A percentile compares a stretch with the other conserved stretches of the same genome.
phyloP scores from a whole-genome alignment of 2,113 vertebrate genomes.

The Holacanthus passer region DNA sequence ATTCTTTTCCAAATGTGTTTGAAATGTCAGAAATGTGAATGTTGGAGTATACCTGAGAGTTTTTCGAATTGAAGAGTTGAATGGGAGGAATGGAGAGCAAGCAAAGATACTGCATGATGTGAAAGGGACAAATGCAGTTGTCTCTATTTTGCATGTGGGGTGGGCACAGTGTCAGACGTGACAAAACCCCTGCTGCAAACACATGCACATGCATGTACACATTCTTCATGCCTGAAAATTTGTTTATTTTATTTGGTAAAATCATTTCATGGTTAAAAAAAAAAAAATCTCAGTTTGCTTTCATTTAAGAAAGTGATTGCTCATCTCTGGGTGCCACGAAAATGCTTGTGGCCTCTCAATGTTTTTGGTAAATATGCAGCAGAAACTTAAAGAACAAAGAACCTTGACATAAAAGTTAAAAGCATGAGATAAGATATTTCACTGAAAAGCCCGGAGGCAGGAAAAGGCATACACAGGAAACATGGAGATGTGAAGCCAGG shows the following conservation, averaged over 20 bases:
- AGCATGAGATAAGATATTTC: constrained; percentile 72
- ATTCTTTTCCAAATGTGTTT: not conserved
- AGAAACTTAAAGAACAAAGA: constrained; percentile 42
- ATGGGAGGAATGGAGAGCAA: not conserved
- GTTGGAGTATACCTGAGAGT: too few species aligned
- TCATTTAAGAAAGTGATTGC: constrained; percentile 36
- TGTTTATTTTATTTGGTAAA: not conserved
- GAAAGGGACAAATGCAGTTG: not conserved
- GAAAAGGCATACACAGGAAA: constrained; percentile 62
- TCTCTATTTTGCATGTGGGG: not conserved
- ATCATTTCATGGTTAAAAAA: not conserved
- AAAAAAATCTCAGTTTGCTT: not conserved
- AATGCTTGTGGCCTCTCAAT: constrained; percentile 36
- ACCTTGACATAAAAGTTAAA: constrained; percentile 65
- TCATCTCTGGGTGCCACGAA: constrained; percentile 44
- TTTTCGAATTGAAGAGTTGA: not conserved
- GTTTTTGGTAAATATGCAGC: constrained; percentile 60
- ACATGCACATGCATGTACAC: not conserved
- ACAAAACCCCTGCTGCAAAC: not conserved
- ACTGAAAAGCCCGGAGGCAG: constrained; percentile 53
- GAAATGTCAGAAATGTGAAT: constrained; percentile 16
- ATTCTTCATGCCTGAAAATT: not conserved
- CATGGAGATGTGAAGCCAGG: constrained; percentile 34
- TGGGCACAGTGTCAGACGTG: not conserved
- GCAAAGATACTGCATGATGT: not conserved